A percentile compares a stretch with the other conserved stretches of the same genome.
These are phyloP conservation scores for Hylaeus anthracinus DNA, from an alignment of 1,140 invertebrate species.

Conservation along the genomic window DNA sequence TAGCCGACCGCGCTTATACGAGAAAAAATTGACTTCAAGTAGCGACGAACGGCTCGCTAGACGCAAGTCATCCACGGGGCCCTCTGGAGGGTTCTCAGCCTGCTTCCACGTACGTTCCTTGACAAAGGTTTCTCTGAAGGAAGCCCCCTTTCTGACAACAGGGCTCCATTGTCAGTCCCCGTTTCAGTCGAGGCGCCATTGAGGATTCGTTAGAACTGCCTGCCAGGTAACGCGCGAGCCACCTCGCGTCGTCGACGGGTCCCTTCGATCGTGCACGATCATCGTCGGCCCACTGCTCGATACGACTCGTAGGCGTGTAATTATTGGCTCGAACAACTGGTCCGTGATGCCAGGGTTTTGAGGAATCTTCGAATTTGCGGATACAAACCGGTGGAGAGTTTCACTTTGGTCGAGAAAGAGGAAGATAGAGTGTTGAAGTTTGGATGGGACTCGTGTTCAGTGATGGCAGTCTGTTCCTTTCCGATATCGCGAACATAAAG, in stretches of 20 bases:
- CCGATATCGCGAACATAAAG: neutral
- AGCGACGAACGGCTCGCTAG: slow-evolving; percentile 68
- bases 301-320: slow-evolving; percentile 5
- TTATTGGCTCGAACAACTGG: slow-evolving; percentile 3
- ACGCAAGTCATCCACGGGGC: slow-evolving; percentile 73
- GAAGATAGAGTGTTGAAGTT: too few species aligned
- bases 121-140: slow-evolving; percentile 70
- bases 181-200: slow-evolving; percentile 62
- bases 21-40: slow-evolving; percentile 71
- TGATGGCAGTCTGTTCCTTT: neutral
- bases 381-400: too few species aligned
- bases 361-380: too few species aligned
- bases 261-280: slow-evolving; percentile 57
- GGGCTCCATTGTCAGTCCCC: slow-evolving; percentile 68
- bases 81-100: slow-evolving; percentile 63
- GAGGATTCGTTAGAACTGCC: slow-evolving; percentile 60
- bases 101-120: slow-evolving; percentile 64
- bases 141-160: slow-evolving; percentile 70
- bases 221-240: slow-evolving; percentile 55
- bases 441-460: too few species aligned
- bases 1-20: slow-evolving; percentile 2
- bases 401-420: too few species aligned
- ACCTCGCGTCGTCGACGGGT: slow-evolving; percentile 55
- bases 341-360: neutral
- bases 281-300: slow-evolving; percentile 23